Evolutionary conservation across 2,113 vertebrate species (phyloP).

Genomic region (Fulica atra): DNA sequence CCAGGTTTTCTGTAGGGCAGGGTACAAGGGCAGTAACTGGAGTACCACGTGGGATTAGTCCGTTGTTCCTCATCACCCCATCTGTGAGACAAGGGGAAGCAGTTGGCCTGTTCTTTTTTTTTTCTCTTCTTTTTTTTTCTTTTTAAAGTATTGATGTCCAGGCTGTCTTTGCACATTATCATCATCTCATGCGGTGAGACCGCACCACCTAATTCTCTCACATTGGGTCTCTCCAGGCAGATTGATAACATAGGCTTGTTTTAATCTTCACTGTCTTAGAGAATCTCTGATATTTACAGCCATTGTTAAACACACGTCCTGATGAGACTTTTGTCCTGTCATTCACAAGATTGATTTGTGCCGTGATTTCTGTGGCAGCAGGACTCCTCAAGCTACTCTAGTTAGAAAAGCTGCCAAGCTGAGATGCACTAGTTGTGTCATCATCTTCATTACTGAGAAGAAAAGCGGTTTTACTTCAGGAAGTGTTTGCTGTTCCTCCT

Average conservation of each 20-base stretch:
- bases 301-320: constrained; percentile 13
- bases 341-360: constrained; percentile 45
- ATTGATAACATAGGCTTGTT: constrained; percentile 16
- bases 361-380: constrained; percentile 38
- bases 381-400: not conserved
- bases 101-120: not conserved
- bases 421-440: constrained; percentile 37
- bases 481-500: constrained; percentile 43
- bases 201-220: constrained; percentile 28
- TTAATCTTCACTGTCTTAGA: constrained; percentile 51
- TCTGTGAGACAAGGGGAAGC: not conserved
- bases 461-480: constrained; percentile 4
- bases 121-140: not conserved
- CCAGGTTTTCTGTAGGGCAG: not conserved
- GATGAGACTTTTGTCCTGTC: constrained; percentile 31
- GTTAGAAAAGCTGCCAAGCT: not conserved
- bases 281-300: constrained; percentile 1
- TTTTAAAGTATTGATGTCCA: not conserved
- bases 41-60: not conserved
- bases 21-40: not conserved
- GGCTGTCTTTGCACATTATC: not conserved
- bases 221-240: not conserved
- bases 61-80: not conserved
- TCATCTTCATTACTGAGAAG: constrained; percentile 27
- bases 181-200: not conserved